Percentiles rank a stretch among this genome's conserved stretches.
phyloP scores from a whole-genome alignment of 1,140 invertebrate species.

The Drosophila gunungcola region DNA sequence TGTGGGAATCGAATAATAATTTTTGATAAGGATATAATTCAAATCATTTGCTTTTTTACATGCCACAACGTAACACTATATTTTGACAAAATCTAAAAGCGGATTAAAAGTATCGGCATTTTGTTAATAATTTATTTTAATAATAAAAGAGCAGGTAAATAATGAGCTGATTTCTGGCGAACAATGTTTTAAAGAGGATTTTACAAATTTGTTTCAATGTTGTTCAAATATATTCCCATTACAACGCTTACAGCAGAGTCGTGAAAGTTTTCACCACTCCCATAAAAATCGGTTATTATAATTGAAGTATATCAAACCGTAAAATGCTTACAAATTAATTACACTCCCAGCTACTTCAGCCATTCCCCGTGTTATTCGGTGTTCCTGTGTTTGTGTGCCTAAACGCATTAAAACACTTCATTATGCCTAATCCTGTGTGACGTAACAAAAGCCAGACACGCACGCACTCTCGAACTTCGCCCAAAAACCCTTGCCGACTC shows the following conservation, averaged over 20 bases:
- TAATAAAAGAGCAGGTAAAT: too few relatives aligned
- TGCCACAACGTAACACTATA: too few relatives aligned
- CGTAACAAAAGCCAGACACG: slow-evolving; percentile 76
- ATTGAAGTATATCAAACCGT: slow-evolving; percentile 44
- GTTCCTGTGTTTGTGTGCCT: slow-evolving; percentile 60
- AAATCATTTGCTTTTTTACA: too few relatives aligned
- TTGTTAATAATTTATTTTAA: too few relatives aligned
- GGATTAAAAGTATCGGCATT: too few relatives aligned
- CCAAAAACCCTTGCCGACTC: slow-evolving; percentile 32
- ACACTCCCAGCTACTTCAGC: slow-evolving; percentile 44
- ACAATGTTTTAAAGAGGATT: background rate
- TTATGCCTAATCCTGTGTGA: slow-evolving; percentile 79
- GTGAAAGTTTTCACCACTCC: background rate
- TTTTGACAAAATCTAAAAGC: too few relatives aligned
- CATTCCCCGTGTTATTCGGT: slow-evolving; percentile 3
- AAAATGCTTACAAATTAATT: slow-evolving; percentile 71
- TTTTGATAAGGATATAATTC: too few relatives aligned
- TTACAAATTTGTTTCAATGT: too few relatives aligned
- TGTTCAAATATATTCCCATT: background rate
- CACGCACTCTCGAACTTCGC: slow-evolving; percentile 41
- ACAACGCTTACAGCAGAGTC: background rate
- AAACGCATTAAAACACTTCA: slow-evolving; percentile 84
- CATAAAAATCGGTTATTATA: slow-evolving; percentile 32
- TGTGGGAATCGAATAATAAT: too few relatives aligned
- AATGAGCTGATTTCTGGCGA: too few relatives aligned